These are phyloP conservation scores for Mobula birostris DNA, from an alignment of 2,113 vertebrate species.

Conservation along the genomic window DNA sequence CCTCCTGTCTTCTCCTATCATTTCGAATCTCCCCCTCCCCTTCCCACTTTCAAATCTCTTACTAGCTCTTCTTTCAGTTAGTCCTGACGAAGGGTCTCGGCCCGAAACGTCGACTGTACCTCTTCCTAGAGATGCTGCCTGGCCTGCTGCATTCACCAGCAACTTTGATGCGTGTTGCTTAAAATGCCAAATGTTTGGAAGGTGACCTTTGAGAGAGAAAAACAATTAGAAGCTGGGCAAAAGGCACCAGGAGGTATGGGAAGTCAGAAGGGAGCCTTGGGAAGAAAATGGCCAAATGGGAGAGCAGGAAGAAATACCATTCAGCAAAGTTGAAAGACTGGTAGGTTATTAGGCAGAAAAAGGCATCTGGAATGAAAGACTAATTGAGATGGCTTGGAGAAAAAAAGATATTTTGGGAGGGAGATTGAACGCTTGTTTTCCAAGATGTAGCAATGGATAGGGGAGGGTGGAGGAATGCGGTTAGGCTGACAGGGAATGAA, in stretches of 20 bases:
- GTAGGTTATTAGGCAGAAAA: too few relatives aligned
- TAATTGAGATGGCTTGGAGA: background rate
- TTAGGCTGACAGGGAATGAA: too few relatives aligned
- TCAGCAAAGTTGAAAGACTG: background rate
- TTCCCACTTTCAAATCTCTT: too few relatives aligned
- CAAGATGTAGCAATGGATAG: background rate
- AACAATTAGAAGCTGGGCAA: background rate
- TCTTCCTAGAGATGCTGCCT: too few relatives aligned
- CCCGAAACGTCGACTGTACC: too few relatives aligned
- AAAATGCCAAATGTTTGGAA: background rate
- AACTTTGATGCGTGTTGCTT: too few relatives aligned
- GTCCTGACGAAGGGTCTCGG: too few relatives aligned
- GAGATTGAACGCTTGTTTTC: background rate
- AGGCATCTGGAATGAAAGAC: background rate
- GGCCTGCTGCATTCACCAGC: too few relatives aligned
- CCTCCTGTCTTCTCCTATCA: too few relatives aligned
- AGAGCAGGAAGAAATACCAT: background rate
- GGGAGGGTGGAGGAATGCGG: background rate
- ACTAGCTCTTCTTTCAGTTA: too few relatives aligned
- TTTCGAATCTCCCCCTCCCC: too few relatives aligned
- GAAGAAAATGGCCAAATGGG: background rate
- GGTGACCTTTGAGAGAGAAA: background rate
- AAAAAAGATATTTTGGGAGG: background rate
- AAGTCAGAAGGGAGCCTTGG: background rate
- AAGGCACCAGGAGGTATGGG: background rate